Base-by-base conservation (phyloP, 2,888 invertebrate species). In the Carpatolechia fugitivella region DNA sequence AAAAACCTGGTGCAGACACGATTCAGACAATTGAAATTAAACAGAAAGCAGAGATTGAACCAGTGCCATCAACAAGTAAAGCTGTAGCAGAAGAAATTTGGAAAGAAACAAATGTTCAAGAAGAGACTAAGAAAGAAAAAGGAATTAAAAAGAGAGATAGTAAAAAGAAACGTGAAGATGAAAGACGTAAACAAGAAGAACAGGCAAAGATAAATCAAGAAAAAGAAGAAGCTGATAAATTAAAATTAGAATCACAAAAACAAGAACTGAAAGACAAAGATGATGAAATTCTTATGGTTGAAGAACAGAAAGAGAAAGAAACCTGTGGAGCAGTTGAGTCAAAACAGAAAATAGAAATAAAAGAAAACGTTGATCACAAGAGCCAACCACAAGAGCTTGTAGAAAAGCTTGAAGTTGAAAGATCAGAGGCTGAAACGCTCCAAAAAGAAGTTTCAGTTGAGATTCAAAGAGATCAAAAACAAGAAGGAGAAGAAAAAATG, bases 131-230 rank as follows among this genome's bases (percentile, higher is more conserved):
- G 46, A 54, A 54, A 16, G 56, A 57, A 57, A 53, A 55, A 46
- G 13, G 50, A 61, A 13, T 13, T 57, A 50, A 50, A 56, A 52
- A 41, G 14, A 30, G 52, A 18, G 52, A 48, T 52, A 62, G 54
- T 50, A 52, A 62, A 56, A 63, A 58, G 58, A 61, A 46, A 53
- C 65, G 65, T 56, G 60, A 52, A 33, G 59, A 57, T 51, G 53
- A 61, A 50, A 50, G 50, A 30, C 36, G 50, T 7, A 50, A 50
- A 38, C 50, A 58, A 41, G 57, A 58, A 48, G 57, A 56, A 50
- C 52, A 38, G 0, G 24, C 52, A 55, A 57, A 50, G 51, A 7
- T 51, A 3, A 8, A 52, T 7, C 24, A 54, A 52, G 50, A 54
- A 49, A 40, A 55, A 51, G 49, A 47, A 31, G 36, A 53, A 30